These are phyloP conservation scores for Orchesella cincta DNA, from an alignment of 1,140 invertebrate species.

Conservation along the genomic window DNA sequence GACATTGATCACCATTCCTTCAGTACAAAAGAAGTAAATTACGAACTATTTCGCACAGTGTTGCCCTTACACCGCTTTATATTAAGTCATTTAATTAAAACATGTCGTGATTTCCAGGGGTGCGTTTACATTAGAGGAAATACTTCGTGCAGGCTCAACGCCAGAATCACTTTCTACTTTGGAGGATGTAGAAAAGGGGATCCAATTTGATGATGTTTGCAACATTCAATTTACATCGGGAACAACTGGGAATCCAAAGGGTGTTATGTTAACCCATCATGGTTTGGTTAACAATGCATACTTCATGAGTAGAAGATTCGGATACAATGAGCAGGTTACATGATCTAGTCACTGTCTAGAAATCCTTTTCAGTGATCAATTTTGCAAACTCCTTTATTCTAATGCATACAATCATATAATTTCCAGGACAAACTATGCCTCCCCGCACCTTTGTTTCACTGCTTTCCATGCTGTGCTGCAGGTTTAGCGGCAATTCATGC, in stretches of 20 bases:
- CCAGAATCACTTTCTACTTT: not conserved
- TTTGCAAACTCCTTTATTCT: not conserved
- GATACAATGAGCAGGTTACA: not conserved
- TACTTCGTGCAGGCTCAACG: conserved; percentile 20
- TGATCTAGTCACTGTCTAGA: not conserved
- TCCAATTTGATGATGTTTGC: conserved; percentile 48
- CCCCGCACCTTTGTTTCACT: conserved; percentile 90
- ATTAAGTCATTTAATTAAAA: not conserved
- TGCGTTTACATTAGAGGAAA: conserved; percentile 38
- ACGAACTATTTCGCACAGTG: not conserved
- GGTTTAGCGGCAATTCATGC: conserved; percentile 64
- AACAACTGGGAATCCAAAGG: conserved; percentile 84
- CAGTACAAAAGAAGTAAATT: conserved; percentile 34
- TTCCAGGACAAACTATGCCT: conserved; percentile 64
- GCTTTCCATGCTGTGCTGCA: conserved; percentile 77
- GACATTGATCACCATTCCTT: conserved; percentile 41
- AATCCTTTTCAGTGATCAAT: not conserved
- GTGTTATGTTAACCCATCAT: conserved; percentile 77
- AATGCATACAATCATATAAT: not conserved
- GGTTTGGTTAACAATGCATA: conserved; percentile 81
- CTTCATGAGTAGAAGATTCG: not conserved
- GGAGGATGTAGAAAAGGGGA: not conserved
- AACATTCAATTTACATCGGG: conserved; percentile 51
- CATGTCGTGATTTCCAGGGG: conserved; percentile 13
- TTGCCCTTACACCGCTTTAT: not conserved